Percentiles rank a stretch among this genome's conserved stretches.
Evolutionary conservation across 2,888 invertebrate genomes (phyloP).

Genomic region (Zygaena filipendulae): DNA sequence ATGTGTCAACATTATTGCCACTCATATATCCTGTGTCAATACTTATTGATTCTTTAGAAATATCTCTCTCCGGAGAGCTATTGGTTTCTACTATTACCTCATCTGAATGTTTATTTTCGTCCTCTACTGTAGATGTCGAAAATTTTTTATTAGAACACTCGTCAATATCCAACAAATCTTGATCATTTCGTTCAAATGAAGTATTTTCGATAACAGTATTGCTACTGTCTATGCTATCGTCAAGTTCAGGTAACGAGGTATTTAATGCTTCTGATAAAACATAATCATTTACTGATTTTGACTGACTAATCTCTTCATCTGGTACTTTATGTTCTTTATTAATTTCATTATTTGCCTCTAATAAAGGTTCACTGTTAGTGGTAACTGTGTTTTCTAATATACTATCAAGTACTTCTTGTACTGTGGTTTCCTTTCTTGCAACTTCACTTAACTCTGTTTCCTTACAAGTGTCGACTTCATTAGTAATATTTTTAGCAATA

Average conservation of each 20-base stretch:
- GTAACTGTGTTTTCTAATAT: not conserved
- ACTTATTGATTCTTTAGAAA: constrained; percentile 33
- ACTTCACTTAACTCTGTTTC: not conserved
- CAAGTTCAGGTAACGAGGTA: constrained; percentile 37
- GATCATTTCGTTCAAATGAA: constrained; percentile 28
- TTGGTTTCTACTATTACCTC: constrained; percentile 4
- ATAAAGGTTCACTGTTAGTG: no score
- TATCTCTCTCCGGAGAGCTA: constrained; percentile 28
- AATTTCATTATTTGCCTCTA: no score
- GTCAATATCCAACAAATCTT: no score
- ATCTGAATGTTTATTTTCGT: constrained; percentile 8
- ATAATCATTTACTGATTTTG: constrained; percentile 2
- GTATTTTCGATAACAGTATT: constrained; percentile 51
- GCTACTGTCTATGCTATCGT: constrained; percentile 45
- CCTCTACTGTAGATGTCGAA: no score
- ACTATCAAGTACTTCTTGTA: not conserved
- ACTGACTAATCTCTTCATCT: not conserved
- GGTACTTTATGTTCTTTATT: not conserved
- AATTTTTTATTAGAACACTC: no score
- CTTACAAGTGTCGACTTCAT: no score
- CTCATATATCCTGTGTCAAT: constrained; percentile 34
- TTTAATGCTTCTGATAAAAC: constrained; percentile 18
- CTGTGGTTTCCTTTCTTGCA: not conserved
- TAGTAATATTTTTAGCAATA: not conserved
- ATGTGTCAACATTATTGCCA: constrained; percentile 19